phyloP scores from a whole-genome alignment of 2,797 vertebrate genomes.

The Cyprinodon diabolis region DNA sequence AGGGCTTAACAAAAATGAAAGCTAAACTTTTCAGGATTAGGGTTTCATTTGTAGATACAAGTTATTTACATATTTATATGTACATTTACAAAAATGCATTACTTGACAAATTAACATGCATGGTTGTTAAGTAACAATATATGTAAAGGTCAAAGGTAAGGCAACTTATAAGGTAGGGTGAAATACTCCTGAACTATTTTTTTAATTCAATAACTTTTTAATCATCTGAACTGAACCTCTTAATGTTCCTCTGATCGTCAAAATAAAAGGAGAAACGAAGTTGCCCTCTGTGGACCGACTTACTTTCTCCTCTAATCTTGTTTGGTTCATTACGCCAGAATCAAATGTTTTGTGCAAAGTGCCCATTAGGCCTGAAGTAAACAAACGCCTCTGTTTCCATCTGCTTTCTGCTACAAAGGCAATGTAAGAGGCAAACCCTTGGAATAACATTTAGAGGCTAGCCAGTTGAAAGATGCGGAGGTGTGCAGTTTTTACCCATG shows the following conservation, averaged over 20 bases:
- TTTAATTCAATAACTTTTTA: constrained; percentile 30
- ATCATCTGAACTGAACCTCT: constrained; percentile 25
- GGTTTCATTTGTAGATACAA: too few relatives aligned
- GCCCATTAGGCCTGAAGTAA: constrained; percentile 65
- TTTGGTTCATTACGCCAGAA: constrained; percentile 70
- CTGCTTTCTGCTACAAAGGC: constrained; percentile 41
- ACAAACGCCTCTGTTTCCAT: constrained; percentile 46
- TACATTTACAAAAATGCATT: too few relatives aligned
- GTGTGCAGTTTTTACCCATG: not conserved
- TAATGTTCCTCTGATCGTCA: constrained; percentile 47
- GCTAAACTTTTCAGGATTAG: too few relatives aligned
- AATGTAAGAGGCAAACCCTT: constrained; percentile 27
- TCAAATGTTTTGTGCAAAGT: constrained; percentile 59
- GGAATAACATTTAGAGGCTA: constrained; percentile 17
- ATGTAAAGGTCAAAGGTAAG: not conserved
- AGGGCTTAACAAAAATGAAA: too few relatives aligned
- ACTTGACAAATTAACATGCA: too few relatives aligned
- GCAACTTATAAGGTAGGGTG: constrained; percentile 10
- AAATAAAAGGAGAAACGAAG: constrained; percentile 47
- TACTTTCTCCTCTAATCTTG: constrained; percentile 65
- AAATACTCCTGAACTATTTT: constrained; percentile 16
- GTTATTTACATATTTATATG: too few relatives aligned
- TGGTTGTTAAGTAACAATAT: too few relatives aligned
- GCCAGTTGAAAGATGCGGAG: constrained; percentile 3
- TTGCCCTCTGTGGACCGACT: constrained; percentile 32